A percentile compares a stretch with the other conserved stretches of the same genome.
Evolutionary conservation across 2,113 vertebrate genomes (phyloP).

Genomic region (Scatophagus argus): DNA sequence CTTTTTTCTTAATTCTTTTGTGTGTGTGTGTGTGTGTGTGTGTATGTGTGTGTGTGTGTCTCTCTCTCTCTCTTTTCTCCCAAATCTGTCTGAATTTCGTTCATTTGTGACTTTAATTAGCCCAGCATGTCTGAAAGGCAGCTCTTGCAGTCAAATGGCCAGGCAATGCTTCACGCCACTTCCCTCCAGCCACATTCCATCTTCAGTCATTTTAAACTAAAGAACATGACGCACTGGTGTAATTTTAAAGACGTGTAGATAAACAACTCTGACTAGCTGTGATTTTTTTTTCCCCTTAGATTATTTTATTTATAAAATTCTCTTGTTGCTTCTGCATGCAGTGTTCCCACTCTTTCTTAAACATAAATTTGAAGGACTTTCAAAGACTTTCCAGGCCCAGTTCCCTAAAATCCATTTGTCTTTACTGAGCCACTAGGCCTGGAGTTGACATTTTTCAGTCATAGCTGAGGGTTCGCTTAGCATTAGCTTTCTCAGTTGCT

Average conservation of each 20-base stretch:
- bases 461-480: too few relatives aligned
- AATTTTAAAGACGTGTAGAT: slow-evolving; percentile 29
- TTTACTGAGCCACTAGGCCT: too few relatives aligned
- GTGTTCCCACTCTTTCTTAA: too few relatives aligned
- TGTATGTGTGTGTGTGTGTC: neutral
- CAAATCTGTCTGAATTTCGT: slow-evolving; percentile 21
- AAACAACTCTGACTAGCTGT: neutral
- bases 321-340: slow-evolving; percentile 4
- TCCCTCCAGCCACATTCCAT: slow-evolving; percentile 24
- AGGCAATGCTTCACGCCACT: slow-evolving; percentile 13
- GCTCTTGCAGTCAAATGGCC: slow-evolving; percentile 45
- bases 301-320: slow-evolving; percentile 42
- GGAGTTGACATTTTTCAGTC: too few relatives aligned
- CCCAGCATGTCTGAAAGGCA: slow-evolving; percentile 26
- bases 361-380: too few relatives aligned
- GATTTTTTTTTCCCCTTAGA: neutral
- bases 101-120: slow-evolving; percentile 63
- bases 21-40: neutral
- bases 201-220: slow-evolving; percentile 16
- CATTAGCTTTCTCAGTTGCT: too few relatives aligned
- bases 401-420: too few relatives aligned
- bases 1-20: neutral
- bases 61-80: neutral
- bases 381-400: too few relatives aligned
- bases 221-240: slow-evolving; percentile 17